These are phyloP conservation scores for Drosophila pseudoananassae DNA, from an alignment of 1,140 invertebrate species.

Conservation along the genomic window DNA sequence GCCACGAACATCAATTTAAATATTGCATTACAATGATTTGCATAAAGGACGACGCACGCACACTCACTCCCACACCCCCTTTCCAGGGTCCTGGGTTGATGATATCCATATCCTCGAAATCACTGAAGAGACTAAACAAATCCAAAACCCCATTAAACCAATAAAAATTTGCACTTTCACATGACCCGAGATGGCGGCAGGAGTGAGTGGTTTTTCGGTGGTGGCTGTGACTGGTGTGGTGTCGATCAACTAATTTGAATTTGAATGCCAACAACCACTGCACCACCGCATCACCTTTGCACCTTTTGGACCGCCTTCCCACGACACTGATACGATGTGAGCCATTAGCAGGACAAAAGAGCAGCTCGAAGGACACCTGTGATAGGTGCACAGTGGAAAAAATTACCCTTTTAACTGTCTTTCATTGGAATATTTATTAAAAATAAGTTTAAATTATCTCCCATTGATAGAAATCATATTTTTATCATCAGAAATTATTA, in stretches of 20 bases:
- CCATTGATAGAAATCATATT: too few species aligned
- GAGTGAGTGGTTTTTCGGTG: constrained; percentile 8
- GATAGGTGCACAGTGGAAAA: constrained; percentile 1
- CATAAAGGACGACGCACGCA: constrained; percentile 58
- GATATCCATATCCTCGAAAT: constrained; percentile 38
- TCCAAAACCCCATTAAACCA: constrained; percentile 62
- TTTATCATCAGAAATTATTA: too few species aligned
- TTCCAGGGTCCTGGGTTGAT: neutral
- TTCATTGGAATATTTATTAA: too few species aligned
- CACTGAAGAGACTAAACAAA: constrained; percentile 33
- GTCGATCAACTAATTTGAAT: constrained; percentile 67
- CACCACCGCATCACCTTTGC: constrained; percentile 17
- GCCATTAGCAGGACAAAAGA: constrained; percentile 41
- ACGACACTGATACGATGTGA: constrained; percentile 68
- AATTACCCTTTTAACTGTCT: too few species aligned
- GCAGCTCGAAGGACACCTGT: constrained; percentile 28
- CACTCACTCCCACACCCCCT: constrained; percentile 28
- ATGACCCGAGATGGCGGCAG: constrained; percentile 70
- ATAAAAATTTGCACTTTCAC: constrained; percentile 81
- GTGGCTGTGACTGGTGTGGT: constrained; percentile 7
- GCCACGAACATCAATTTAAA: constrained; percentile 79
- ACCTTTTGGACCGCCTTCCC: constrained; percentile 52
- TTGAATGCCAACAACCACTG: constrained; percentile 7
- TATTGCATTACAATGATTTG: constrained; percentile 82
- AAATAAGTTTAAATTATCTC: too few species aligned